phyloP scores from a whole-genome alignment of 1,140 invertebrate species.

The Helicoverpa zea region DNA sequence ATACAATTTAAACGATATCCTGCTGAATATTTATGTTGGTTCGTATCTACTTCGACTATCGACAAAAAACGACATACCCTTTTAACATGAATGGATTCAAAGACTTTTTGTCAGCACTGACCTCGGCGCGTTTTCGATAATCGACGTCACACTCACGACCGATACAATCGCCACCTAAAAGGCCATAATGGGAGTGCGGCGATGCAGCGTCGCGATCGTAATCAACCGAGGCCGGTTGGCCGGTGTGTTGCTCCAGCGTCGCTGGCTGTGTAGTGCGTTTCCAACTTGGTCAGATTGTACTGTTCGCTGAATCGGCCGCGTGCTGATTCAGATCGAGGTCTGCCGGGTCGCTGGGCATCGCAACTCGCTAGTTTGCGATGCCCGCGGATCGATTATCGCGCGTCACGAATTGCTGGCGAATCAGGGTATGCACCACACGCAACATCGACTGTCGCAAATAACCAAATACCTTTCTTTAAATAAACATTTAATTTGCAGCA shows the following conservation, averaged over 20 bases:
- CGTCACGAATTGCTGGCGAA: conserved; percentile 65
- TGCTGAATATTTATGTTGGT: conserved; percentile 57
- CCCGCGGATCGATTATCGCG: conserved; percentile 64
- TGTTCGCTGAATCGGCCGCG: conserved; percentile 67
- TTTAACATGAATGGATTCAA: conserved; percentile 64
- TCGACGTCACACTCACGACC: conserved; percentile 69
- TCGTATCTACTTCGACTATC: conserved; percentile 50
- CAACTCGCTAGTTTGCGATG: conserved; percentile 52
- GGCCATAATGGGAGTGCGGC: conserved; percentile 67
- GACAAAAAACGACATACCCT: conserved; percentile 58
- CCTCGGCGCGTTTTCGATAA: conserved; percentile 70
- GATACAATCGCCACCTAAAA: conserved; percentile 70
- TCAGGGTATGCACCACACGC: conserved; percentile 60
- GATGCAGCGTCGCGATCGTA: conserved; percentile 63
- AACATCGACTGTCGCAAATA: conserved; percentile 47
- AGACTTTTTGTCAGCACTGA: conserved; percentile 60
- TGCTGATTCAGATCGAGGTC: conserved; percentile 80
- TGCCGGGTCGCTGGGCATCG: conserved; percentile 67
- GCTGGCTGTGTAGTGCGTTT: conserved; percentile 57
- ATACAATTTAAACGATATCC: conserved; percentile 57
- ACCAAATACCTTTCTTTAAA: neutral
- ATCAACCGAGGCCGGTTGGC: conserved; percentile 52
- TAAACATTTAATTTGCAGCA: conserved; percentile 18
- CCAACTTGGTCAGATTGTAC: conserved; percentile 64
- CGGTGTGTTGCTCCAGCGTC: conserved; percentile 48